Base-by-base conservation (phyloP, 2,888 invertebrate species). In the Troides helena region DNA sequence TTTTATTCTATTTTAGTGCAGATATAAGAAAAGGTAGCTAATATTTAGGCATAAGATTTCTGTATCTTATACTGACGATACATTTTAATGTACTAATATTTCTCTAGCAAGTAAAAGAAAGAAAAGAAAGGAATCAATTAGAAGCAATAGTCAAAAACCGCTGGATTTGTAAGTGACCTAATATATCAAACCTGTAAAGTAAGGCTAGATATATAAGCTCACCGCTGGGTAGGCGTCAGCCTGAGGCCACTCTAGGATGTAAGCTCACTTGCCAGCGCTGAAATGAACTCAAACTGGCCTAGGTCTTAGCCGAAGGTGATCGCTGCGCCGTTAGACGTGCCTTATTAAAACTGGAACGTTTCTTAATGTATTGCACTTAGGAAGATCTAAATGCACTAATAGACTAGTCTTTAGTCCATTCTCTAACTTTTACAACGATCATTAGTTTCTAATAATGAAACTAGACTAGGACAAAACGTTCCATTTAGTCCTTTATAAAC, bases 131-230 rank as follows among this genome's bases (percentile, higher is more conserved):
- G n/a, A 6, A 18, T 53, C 5, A 53, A 53, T 18, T 5, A 5
- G 6, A 6, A 53, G 18, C 14, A n/a, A 12, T n/a, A 12, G 18
- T n/a, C 4, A 53, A 53, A 53, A 53, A 53, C 53, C 70, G 70
- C 71, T 57, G 5, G 8, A 12, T 72, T 18, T 77, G 67, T 3
- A 71, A 30, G 17, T 60, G 61, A 70, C 85, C 80, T 85, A 68
- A 79, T 69, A 8, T 23, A 72, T 73, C 74, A 74, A 76, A 77
- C 75, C 81, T 79, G 72, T 68, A 72, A 67, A 77, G 76, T 78
- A 72, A 82, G 85, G 87, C 89, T 86, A 88, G 87, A 90, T 86
- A 85, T 86, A 87, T 86, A 89, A 84, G 87, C 86, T 77, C 83
- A 84, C 85, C 83, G 78, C 76, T 72, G 81, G 83, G 91, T 90